phyloP scores from a whole-genome alignment of 2,888 invertebrate genomes.

The Sericinus montela region DNA sequence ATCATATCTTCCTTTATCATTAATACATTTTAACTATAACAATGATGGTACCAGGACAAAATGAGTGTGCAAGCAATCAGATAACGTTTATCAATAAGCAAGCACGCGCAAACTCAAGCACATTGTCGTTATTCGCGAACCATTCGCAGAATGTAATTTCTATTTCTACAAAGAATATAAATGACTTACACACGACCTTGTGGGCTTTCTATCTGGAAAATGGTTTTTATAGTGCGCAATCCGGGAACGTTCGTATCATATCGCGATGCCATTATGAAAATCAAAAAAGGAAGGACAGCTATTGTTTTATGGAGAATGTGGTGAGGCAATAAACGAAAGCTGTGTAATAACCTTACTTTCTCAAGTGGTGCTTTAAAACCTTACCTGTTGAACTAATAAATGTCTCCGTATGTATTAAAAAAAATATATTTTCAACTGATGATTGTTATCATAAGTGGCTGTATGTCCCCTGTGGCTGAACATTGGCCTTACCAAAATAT shows the following conservation, averaged over 20 bases:
- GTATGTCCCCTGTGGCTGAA: no score
- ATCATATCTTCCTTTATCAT: no score
- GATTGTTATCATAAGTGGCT: no score
- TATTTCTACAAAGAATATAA: slow-evolving; percentile 4
- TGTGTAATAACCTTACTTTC: background rate
- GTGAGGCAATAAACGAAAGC: background rate
- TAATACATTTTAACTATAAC: no score
- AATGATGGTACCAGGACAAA: no score
- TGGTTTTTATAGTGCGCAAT: slow-evolving; percentile 11
- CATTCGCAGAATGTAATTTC: background rate
- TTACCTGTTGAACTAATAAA: no score
- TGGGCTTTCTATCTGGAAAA: background rate
- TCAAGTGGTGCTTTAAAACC: no score
- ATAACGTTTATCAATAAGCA: background rate
- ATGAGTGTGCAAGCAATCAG: background rate
- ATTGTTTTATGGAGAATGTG: background rate
- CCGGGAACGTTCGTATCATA: slow-evolving; percentile 1
- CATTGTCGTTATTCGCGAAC: background rate
- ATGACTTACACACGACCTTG: slow-evolving; percentile 8
- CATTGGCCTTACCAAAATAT: no score
- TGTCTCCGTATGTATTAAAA: no score
- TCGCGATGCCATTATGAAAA: slow-evolving; percentile 10
- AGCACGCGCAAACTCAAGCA: background rate
- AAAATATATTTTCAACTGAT: no score
- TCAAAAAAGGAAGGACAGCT: slow-evolving; percentile 1